phyloP scores from a whole-genome alignment of 2,888 invertebrate species.

The Notodonta dromedarius region DNA sequence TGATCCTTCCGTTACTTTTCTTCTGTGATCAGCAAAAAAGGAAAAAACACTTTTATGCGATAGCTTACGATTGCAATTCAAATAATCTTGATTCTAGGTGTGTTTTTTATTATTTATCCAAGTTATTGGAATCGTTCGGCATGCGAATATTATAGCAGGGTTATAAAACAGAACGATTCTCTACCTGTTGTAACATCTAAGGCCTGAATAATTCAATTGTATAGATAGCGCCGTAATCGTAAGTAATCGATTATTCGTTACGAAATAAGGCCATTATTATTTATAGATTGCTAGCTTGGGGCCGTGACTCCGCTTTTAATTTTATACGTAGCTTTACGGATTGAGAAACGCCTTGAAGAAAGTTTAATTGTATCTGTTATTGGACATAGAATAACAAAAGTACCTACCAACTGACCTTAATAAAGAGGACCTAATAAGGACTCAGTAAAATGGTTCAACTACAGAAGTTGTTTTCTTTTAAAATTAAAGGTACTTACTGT shows the following conservation, averaged over 20 bases:
- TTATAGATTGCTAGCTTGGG: conserved; percentile 6
- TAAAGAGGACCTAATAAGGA: too few relatives aligned
- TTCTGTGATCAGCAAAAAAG: too few relatives aligned
- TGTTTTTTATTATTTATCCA: neutral
- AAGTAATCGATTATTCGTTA: conserved; percentile 21
- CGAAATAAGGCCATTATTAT: conserved; percentile 20
- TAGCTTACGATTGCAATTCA: too few relatives aligned
- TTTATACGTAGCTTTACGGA: neutral
- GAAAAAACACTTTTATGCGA: too few relatives aligned
- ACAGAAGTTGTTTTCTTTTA: neutral
- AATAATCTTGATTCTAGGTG: too few relatives aligned
- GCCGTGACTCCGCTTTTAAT: conserved; percentile 3
- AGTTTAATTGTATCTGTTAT: neutral
- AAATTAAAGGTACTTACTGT: too few relatives aligned
- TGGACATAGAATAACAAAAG: too few relatives aligned
- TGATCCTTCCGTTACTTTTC: too few relatives aligned
- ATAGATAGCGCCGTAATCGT: conserved; percentile 13
- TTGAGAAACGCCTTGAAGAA: neutral
- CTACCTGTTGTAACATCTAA: conserved; percentile 13
- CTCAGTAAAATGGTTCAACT: neutral
- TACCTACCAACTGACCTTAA: too few relatives aligned
- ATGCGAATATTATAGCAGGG: neutral
- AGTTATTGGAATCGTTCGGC: neutral
- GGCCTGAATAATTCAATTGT: conserved; percentile 13
- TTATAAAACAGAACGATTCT: conserved; percentile 8